Evolutionary conservation across 2,113 vertebrate species (phyloP).

Genomic region (Neotoma lepida): DNA sequence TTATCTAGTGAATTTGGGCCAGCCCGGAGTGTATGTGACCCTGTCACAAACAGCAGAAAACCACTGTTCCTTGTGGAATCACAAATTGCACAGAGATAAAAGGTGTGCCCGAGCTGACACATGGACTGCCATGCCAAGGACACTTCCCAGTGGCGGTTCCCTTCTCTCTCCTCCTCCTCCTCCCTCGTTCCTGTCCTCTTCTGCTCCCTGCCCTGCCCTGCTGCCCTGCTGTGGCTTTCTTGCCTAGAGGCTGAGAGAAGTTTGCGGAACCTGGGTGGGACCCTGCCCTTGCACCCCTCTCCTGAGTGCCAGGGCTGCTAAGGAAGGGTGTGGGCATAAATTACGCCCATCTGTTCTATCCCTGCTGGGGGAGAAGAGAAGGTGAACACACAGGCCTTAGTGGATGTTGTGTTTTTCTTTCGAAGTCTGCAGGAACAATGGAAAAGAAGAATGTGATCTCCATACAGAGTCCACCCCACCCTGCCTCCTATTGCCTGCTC

Average conservation of each 20-base stretch:
- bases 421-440: slow-evolving; percentile 69
- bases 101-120: not conserved
- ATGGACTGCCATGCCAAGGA: not conserved
- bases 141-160: not conserved
- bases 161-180: not conserved
- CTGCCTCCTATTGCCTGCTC: not conserved
- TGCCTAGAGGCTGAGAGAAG: slow-evolving; percentile 41
- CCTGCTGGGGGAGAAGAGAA: slow-evolving; percentile 70
- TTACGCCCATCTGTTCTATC: slow-evolving; percentile 80
- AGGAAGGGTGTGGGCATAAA: slow-evolving; percentile 78
- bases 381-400: slow-evolving; percentile 53
- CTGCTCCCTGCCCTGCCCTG: not conserved
- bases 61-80: not conserved
- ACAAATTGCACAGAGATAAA: not conserved
- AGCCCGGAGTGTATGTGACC: not conserved
- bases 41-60: not conserved
- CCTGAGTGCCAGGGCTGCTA: slow-evolving; percentile 62
- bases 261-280: slow-evolving; percentile 70
- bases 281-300: slow-evolving; percentile 63
- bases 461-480: slow-evolving; percentile 42
- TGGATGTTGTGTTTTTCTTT: slow-evolving; percentile 63
- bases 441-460: slow-evolving; percentile 61
- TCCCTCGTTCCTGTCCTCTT: not conserved
- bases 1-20: not conserved
- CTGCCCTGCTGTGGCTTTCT: slow-evolving; percentile 30